Percentiles rank a stretch among this genome's conserved stretches.
These are phyloP conservation scores for Bombus waltoni DNA, from an alignment of 1,140 invertebrate genomes.

Conservation along the genomic window DNA sequence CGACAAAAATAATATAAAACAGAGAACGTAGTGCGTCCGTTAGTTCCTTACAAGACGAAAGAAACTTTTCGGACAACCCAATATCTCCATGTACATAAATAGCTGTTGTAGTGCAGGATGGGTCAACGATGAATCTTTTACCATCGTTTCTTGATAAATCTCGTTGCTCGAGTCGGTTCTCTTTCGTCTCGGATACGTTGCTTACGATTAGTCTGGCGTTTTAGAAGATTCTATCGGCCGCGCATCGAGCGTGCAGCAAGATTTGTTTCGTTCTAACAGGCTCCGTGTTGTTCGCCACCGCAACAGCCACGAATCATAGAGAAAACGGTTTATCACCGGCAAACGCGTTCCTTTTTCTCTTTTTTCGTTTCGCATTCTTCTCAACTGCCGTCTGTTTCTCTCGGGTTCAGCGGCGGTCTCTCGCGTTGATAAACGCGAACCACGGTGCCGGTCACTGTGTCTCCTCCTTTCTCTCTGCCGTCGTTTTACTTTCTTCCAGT, in stretches of 20 bases:
- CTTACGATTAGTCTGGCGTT: not conserved
- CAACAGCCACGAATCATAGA: not conserved
- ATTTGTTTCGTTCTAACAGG: not conserved
- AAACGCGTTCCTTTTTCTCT: not conserved
- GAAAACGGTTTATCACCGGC: slow-evolving; percentile 33
- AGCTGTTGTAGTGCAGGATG: too few species aligned
- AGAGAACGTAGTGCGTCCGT: too few species aligned
- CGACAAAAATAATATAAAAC: too few species aligned
- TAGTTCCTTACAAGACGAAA: too few species aligned
- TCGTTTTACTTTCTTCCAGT: slow-evolving; percentile 15
- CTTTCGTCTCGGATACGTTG: not conserved
- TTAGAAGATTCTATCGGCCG: slow-evolving; percentile 20
- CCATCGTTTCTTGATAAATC: too few species aligned
- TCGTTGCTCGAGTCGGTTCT: too few species aligned
- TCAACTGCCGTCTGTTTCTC: not conserved
- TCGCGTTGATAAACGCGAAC: slow-evolving; percentile 30
- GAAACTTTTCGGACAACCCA: too few species aligned
- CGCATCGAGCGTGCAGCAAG: not conserved
- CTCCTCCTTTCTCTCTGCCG: not conserved
- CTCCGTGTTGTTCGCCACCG: not conserved
- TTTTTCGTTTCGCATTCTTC: too few species aligned
- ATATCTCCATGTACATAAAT: too few species aligned
- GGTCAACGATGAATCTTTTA: too few species aligned
- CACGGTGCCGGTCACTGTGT: not conserved
- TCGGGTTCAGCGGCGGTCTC: not conserved